phyloP scores from a whole-genome alignment of 1,140 invertebrate species.

The Stenopsyche tienmushanensis region DNA sequence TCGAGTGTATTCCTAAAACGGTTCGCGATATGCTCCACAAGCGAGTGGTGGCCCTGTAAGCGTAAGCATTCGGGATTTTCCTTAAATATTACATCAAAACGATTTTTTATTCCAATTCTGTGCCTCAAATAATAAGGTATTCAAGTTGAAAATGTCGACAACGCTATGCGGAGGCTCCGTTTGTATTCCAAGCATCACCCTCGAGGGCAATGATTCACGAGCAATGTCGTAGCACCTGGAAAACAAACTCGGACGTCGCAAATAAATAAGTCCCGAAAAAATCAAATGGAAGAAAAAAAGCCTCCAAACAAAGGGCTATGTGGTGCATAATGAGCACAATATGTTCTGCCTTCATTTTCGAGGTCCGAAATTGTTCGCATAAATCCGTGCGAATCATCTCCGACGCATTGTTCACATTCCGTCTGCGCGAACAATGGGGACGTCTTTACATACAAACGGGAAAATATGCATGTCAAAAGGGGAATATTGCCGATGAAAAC shows the following conservation, averaged over 20 bases:
- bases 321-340: not conserved
- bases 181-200: conserved; percentile 5
- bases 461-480: too few relatives aligned
- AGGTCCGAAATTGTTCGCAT: not conserved
- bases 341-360: not conserved
- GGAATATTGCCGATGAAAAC: too few relatives aligned
- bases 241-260: not conserved
- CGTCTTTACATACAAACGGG: too few relatives aligned
- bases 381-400: not conserved
- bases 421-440: too few relatives aligned
- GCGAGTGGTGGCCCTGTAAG: too few relatives aligned
- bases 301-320: not conserved
- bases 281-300: not conserved
- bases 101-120: too few relatives aligned
- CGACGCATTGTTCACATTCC: not conserved
- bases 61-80: too few relatives aligned
- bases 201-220: conserved; percentile 9
- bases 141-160: too few relatives aligned
- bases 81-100: too few relatives aligned
- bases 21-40: too few relatives aligned
- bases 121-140: too few relatives aligned
- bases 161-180: not conserved
- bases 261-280: not conserved
- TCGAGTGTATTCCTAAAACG: too few relatives aligned
- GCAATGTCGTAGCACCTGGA: not conserved